phyloP scores from a whole-genome alignment of 2,888 invertebrate genomes.

The Eupithecia subumbrata region DNA sequence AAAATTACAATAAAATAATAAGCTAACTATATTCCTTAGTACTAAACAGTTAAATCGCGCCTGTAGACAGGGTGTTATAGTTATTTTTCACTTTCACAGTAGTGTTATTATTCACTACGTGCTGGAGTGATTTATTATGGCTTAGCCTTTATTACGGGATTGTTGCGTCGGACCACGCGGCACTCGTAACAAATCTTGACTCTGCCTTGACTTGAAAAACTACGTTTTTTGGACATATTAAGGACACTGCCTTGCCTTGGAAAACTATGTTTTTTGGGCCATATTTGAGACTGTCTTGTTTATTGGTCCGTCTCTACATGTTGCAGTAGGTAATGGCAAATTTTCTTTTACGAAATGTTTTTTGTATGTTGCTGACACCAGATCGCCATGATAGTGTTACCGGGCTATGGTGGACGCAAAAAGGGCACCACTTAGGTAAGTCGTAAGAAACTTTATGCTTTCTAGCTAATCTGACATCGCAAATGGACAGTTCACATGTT shows the following conservation, averaged over 20 bases:
- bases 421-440: too few species aligned
- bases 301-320: background rate
- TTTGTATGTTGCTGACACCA: too few species aligned
- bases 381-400: too few species aligned
- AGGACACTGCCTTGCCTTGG: background rate
- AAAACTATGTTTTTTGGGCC: background rate
- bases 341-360: too few species aligned
- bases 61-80: constrained; percentile 47
- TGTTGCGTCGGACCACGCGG: constrained; percentile 23
- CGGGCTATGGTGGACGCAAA: too few species aligned
- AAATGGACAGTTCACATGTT: too few species aligned
- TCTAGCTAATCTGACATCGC: too few species aligned
- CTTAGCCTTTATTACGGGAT: constrained; percentile 35
- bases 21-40: background rate
- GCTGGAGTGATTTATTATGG: constrained; percentile 53
- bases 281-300: background rate
- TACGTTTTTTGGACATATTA: background rate
- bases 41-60: constrained; percentile 10
- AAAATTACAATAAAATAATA: too few species aligned
- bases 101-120: constrained; percentile 55
- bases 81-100: constrained; percentile 64
- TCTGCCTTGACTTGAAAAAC: background rate
- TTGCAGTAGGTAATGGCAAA: background rate
- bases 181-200: background rate
- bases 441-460: too few species aligned